Percentiles rank a stretch among this genome's conserved stretches.
Evolutionary conservation across 2,888 invertebrate genomes (phyloP).

Genomic region (Acanthopleura granulata): DNA sequence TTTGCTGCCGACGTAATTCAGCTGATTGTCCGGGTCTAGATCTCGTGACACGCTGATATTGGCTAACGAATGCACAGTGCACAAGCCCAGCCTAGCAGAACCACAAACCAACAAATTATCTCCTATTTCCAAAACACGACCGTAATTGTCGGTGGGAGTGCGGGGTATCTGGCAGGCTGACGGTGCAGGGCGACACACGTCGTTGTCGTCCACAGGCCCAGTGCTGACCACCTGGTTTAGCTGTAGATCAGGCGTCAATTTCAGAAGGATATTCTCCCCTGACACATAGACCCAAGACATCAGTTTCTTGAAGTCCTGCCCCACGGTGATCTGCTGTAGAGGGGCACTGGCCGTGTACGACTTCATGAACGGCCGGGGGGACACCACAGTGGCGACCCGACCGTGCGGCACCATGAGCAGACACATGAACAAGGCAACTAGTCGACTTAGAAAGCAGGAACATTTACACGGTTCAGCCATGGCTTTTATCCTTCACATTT

Average conservation of each 20-base stretch:
- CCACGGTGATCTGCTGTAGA: neutral
- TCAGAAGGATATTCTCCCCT: neutral
- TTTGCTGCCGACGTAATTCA: neutral
- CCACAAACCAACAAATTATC: neutral
- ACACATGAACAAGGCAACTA: too few species aligned
- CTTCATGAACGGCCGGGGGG: too few species aligned
- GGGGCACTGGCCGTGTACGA: neutral
- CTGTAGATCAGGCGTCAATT: neutral
- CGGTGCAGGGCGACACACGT: neutral
- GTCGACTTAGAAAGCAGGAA: too few species aligned
- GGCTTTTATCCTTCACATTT: too few species aligned
- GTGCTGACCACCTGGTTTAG: neutral
- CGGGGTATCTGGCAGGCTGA: slow-evolving; percentile 3
- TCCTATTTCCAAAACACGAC: neutral
- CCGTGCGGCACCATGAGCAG: too few species aligned
- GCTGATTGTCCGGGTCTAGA: neutral
- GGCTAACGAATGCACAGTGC: neutral
- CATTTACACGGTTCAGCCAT: too few species aligned
- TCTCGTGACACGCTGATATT: neutral
- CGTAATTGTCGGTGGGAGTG: neutral
- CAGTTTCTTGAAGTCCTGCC: neutral
- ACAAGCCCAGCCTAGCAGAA: neutral
- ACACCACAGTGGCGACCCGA: too few species aligned
- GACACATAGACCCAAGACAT: neutral
- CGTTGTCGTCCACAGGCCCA: neutral